phyloP scores from a whole-genome alignment of 2,113 vertebrate species.

The Emydocephalus ijimae region DNA sequence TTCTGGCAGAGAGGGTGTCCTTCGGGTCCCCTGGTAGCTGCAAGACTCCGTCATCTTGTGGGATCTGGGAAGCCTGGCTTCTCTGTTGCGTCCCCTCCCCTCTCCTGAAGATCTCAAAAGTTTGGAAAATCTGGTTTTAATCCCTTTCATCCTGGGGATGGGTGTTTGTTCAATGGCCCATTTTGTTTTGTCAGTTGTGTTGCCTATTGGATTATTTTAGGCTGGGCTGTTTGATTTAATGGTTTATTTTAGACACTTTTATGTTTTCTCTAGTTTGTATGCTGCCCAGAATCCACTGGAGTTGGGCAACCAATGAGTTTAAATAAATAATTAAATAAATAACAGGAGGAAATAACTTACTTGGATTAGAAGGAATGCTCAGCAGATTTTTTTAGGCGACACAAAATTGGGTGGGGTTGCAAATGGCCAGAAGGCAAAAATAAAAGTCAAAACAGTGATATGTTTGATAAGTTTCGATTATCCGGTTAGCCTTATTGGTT shows the following conservation, averaged over 20 bases:
- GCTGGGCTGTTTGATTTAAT: background rate
- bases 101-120: background rate
- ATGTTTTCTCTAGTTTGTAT: background rate
- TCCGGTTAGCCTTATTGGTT: background rate
- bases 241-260: background rate
- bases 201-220: background rate
- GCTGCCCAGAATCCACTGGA: background rate
- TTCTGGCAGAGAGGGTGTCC: background rate
- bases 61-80: background rate
- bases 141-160: background rate
- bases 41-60: background rate
- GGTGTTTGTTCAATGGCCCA: background rate
- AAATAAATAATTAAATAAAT: background rate
- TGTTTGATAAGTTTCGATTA: background rate
- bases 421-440: background rate
- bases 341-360: background rate
- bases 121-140: background rate
- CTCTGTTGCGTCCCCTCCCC: background rate
- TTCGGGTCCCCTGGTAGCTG: background rate
- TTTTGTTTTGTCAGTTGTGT: background rate
- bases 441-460: background rate
- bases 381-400: background rate
- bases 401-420: background rate
- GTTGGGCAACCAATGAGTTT: background rate
- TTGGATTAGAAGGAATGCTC: background rate